Evolutionary conservation across 2,113 vertebrate species (phyloP), one percentile per base, ranked within the genome.

Genomic region (Spilogale gracilis): DNA sequence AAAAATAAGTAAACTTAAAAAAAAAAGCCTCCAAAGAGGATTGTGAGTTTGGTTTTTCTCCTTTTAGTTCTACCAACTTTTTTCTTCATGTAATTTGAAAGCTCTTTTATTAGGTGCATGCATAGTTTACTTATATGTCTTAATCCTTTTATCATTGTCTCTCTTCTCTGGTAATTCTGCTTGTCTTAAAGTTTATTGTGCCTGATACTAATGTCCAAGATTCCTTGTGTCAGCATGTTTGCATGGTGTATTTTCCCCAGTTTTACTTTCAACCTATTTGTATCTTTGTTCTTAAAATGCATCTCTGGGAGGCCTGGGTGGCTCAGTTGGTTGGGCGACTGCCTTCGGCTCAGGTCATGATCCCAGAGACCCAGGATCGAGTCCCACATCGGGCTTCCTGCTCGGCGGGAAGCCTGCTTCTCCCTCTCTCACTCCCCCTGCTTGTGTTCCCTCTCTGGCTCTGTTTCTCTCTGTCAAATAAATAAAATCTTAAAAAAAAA

Each of bases 151-250:
- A 80, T 20, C 48, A 30, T 67, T 80, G 30, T 65, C 45, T 23
- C 54, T 76, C 69, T 54, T 80, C n/a, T 91, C 89, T 80, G 7
- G 10, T 38, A 43, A 43, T 80, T 43, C 48, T 67, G 23, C 48
- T 80, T 67, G 25, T 80, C 48, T 67, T 91, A 2, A 91, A 65
- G 21, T 80, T 91, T 91, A 91, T 54, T 91, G 79, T 65, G 89
- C 60, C 60, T 54, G 60, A 38, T 43, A 54, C 79, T 80, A 63
- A 63, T 63, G 27, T 63, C 25, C 25, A 63, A 63, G 23, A 63
- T 63, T 79, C 21, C 16, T 80, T 79, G 74, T 45, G 30, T 65
- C 45, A 54, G 74, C 13, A 12, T 63, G 32, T 65, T 78, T 63
- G 88, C 73, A 65, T 90, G 73, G 30, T 52, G 5, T 65, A 65